A percentile compares a stretch with the other conserved stretches of the same genome.
Conservation (phyloP, 2,888 invertebrate genomes). For the Frankliniella fusca region DNA sequence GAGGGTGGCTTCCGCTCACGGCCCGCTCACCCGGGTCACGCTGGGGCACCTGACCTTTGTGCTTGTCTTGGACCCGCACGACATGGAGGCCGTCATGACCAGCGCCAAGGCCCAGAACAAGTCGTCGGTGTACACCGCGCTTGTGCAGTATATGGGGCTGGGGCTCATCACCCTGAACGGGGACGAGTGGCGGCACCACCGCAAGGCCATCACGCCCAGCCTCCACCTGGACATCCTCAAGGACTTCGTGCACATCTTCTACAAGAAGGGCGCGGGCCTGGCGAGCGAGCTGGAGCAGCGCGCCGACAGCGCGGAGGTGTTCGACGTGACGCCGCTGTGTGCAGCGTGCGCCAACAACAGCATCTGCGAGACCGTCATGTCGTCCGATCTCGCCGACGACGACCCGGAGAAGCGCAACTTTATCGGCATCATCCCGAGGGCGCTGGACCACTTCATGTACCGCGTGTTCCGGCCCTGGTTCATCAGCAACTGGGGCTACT, state of each 20-base stretch:
- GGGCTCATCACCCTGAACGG: background rate
- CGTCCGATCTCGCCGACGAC: background rate
- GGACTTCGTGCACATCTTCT: slow-evolving; percentile 7
- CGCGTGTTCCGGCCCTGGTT: slow-evolving; percentile 13
- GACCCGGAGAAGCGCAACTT: background rate
- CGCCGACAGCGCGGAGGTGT: background rate
- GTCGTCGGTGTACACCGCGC: background rate
- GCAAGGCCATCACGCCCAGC: slow-evolving; percentile 2
- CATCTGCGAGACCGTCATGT: slow-evolving; percentile 24
- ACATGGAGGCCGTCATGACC: slow-evolving; percentile 1
- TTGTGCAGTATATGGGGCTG: background rate
- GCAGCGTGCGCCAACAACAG: background rate
- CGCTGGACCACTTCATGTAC: slow-evolving; percentile 20
- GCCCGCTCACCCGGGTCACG: background rate
- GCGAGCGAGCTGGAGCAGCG: background rate
- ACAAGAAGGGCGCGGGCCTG: background rate
- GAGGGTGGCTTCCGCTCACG: background rate
- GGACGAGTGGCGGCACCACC: background rate
- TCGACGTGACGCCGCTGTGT: slow-evolving; percentile 11
- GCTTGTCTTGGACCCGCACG: background rate
- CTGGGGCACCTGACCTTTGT: background rate
- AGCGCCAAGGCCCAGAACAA: background rate
- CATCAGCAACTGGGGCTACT: slow-evolving; percentile 5
- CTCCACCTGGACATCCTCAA: slow-evolving; percentile 13
- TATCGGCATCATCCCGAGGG: background rate